Percentiles rank a stretch among this genome's conserved stretches.
Evolutionary conservation across 2,888 invertebrate species (phyloP).

Genomic region (Mylabris sibirica): DNA sequence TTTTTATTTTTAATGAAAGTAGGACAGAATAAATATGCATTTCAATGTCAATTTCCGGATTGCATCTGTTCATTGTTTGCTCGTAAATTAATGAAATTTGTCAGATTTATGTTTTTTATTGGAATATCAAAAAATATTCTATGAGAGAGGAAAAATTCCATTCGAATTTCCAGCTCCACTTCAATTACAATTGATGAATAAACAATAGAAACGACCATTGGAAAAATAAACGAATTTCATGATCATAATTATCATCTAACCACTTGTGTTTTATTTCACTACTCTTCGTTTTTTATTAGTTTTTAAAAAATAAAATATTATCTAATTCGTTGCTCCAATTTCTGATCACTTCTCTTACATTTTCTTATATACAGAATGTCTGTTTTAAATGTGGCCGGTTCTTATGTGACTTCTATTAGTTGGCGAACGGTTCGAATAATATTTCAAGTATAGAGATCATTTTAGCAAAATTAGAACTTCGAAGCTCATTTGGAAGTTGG

Average conservation of each 20-base stretch:
- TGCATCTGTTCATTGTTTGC: conserved; percentile 9
- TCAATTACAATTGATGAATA: not conserved
- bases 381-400: too few species aligned
- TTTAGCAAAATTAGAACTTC: too few species aligned
- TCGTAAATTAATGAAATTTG: not conserved
- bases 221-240: not conserved
- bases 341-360: not conserved
- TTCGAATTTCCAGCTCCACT: not conserved
- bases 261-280: not conserved
- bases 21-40: not conserved
- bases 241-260: not conserved
- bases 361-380: not conserved
- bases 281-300: not conserved
- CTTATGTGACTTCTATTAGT: too few species aligned
- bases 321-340: not conserved
- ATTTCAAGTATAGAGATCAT: too few species aligned
- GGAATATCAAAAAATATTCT: not conserved
- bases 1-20: not conserved
- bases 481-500: too few species aligned
- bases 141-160: not conserved
- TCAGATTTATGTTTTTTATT: not conserved
- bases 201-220: not conserved
- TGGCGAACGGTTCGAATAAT: too few species aligned
- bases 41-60: conserved; percentile 6
- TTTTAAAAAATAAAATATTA: not conserved